A percentile compares a stretch with the other conserved stretches of the same genome.
Evolutionary conservation across 2,797 vertebrate species (phyloP).

Genomic region (Lerista edwardsae): DNA sequence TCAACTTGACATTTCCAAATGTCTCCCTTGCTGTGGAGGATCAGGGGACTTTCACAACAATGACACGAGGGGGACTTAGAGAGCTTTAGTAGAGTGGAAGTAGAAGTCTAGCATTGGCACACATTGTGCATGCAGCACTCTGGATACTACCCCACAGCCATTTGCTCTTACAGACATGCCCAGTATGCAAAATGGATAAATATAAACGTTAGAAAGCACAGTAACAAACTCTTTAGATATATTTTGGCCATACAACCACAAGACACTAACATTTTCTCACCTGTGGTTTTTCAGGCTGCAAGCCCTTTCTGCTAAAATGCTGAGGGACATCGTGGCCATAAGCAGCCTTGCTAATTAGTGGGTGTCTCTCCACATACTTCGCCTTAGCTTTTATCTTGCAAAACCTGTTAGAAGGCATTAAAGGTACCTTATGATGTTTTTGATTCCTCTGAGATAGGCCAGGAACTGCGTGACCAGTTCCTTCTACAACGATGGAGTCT

Average conservation of each 20-base stretch:
- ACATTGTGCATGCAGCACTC: no score
- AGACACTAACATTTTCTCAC: conserved; percentile 33
- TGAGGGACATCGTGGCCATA: fast-evolving
- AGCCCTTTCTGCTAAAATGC: not conserved
- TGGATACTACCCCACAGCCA: no score
- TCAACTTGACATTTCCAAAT: no score
- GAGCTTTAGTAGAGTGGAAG: no score
- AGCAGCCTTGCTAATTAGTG: conserved; percentile 35
- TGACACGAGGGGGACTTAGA: no score
- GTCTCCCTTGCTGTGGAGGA: no score
- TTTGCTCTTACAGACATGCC: no score
- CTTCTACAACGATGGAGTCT: not conserved
- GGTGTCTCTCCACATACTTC: conserved; percentile 68
- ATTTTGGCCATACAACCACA: not conserved
- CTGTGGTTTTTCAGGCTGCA: conserved; percentile 56
- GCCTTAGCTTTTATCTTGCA: conserved; percentile 59
- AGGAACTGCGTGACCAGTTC: not conserved
- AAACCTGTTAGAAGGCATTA: conserved; percentile 68
- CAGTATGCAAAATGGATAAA: no score
- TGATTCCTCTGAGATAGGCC: conserved; percentile 24
- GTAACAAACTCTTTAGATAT: not conserved
- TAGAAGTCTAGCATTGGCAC: no score
- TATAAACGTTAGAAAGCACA: not conserved
- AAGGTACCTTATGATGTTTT: conserved; percentile 53
- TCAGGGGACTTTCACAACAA: no score